Percentiles rank a stretch among this genome's conserved stretches.
These are phyloP conservation scores for Eupithecia dodoneata DNA, from an alignment of 2,888 invertebrate genomes.

Conservation along the genomic window DNA sequence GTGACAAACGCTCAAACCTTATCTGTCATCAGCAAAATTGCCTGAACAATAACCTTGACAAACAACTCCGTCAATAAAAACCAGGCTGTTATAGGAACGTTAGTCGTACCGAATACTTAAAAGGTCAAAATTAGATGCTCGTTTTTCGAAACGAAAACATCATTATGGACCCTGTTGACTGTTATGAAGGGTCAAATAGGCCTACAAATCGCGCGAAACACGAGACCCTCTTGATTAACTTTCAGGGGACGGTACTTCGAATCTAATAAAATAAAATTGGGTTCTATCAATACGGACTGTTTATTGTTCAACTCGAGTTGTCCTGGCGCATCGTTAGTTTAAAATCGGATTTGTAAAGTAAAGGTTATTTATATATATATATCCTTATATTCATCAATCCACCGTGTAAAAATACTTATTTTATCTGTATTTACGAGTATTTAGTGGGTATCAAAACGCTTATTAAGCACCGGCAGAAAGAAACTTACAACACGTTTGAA, in stretches of 20 bases:
- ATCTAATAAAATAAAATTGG: conserved; percentile 71
- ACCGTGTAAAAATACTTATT: background rate
- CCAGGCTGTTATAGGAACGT: conserved; percentile 17
- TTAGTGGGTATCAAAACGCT: too few relatives aligned
- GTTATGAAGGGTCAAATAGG: conserved; percentile 74
- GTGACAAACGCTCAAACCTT: background rate
- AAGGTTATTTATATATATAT: background rate
- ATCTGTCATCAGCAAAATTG: conserved; percentile 35
- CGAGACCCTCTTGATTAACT: conserved; percentile 73
- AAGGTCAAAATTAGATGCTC: conserved; percentile 44
- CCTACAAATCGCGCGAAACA: conserved; percentile 73
- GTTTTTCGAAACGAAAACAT: conserved; percentile 63
- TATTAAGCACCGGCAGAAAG: background rate
- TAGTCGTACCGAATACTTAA: conserved; percentile 37
- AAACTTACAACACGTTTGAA: background rate
- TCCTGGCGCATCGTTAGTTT: conserved; percentile 21
- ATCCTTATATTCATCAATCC: background rate
- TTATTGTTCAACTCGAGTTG: conserved; percentile 36
- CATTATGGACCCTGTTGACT: conserved; percentile 64
- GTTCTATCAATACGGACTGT: conserved; percentile 56
- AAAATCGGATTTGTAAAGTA: conserved; percentile 17
- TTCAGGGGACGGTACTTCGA: conserved; percentile 60
- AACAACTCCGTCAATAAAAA: conserved; percentile 39
- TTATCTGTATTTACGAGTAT: background rate
- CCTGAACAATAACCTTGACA: conserved; percentile 34